These are phyloP conservation scores for Nomada hirtipes DNA, from an alignment of 2,888 invertebrate species.

Conservation along the genomic window DNA sequence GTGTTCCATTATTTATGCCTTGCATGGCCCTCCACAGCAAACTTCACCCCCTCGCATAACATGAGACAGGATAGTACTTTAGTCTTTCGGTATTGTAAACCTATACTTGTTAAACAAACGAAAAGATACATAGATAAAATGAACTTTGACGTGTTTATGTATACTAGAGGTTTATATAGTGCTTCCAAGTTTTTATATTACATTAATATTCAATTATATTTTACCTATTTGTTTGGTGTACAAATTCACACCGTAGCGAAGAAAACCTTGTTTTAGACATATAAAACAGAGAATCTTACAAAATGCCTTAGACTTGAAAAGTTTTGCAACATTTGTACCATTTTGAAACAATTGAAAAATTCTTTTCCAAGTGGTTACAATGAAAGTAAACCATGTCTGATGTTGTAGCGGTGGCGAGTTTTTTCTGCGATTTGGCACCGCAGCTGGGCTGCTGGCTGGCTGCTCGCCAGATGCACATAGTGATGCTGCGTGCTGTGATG, in stretches of 20 bases:
- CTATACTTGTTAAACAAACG: slow-evolving; percentile 7
- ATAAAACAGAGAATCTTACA: slow-evolving; percentile 10
- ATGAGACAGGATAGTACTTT: slow-evolving; percentile 62
- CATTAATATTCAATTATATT: background rate
- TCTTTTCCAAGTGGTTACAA: slow-evolving; percentile 60
- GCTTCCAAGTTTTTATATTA: slow-evolving; percentile 16
- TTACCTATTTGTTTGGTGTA: slow-evolving; percentile 5
- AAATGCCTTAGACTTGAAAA: slow-evolving; percentile 33
- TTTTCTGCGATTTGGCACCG: slow-evolving; percentile 89
- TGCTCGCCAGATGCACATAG: slow-evolving; percentile 85
- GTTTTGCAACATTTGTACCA: slow-evolving; percentile 17
- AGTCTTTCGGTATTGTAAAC: slow-evolving; percentile 41
- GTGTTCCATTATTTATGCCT: slow-evolving; percentile 46
- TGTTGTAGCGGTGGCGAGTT: slow-evolving; percentile 89
- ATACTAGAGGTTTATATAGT: slow-evolving; percentile 36
- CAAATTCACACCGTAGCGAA: slow-evolving; percentile 10
- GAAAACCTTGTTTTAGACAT: slow-evolving; percentile 8
- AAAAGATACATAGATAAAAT: background rate
- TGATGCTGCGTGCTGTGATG: slow-evolving; percentile 84
- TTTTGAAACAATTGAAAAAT: slow-evolving; percentile 42
- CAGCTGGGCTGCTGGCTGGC: slow-evolving; percentile 89
- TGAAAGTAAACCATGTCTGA: slow-evolving; percentile 79
- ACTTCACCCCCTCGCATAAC: slow-evolving; percentile 80
- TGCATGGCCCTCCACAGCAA: slow-evolving; percentile 81
- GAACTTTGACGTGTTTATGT: slow-evolving; percentile 22